A percentile compares a stretch with the other conserved stretches of the same genome.
These are phyloP conservation scores for Sycophaga agraensis DNA, from an alignment of 1,140 invertebrate genomes.

Conservation along the genomic window DNA sequence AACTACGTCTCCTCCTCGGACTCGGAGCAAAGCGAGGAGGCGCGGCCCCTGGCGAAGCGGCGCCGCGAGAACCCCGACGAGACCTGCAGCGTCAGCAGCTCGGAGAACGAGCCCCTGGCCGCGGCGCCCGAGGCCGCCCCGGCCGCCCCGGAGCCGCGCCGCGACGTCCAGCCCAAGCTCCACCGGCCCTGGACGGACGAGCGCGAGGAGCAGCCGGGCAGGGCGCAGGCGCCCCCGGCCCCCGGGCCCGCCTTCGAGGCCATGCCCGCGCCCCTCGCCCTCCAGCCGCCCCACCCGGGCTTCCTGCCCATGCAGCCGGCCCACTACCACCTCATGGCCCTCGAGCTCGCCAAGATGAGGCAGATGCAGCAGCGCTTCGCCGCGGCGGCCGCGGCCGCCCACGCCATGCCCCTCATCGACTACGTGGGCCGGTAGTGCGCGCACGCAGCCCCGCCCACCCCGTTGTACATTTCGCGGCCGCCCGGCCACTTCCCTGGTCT, in stretches of 20 bases:
- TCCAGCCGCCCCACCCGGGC: neutral
- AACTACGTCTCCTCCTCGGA: slow-evolving; percentile 35
- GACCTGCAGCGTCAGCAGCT: slow-evolving; percentile 23
- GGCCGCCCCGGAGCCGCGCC: neutral
- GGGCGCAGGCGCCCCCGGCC: neutral
- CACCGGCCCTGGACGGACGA: slow-evolving; percentile 43
- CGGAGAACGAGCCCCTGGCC: neutral
- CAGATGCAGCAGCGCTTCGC: neutral
- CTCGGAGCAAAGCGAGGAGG: slow-evolving; percentile 19
- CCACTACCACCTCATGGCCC: neutral
- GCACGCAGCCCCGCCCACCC: no score
- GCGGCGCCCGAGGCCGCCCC: neutral
- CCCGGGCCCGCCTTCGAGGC: neutral
- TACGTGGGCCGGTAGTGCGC: no score
- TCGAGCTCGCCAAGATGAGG: slow-evolving; percentile 1
- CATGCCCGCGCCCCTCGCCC: neutral
- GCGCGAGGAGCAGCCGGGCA: neutral
- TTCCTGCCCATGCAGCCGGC: neutral
- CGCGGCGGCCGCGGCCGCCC: no score
- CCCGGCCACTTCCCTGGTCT: no score
- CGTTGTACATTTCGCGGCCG: no score
- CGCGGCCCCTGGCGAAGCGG: neutral
- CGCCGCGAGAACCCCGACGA: neutral
- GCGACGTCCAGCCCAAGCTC: slow-evolving; percentile 24
- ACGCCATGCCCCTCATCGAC: no score